Evolutionary conservation across 2,888 invertebrate species (phyloP).

Genomic region (Eilema caniola): DNA sequence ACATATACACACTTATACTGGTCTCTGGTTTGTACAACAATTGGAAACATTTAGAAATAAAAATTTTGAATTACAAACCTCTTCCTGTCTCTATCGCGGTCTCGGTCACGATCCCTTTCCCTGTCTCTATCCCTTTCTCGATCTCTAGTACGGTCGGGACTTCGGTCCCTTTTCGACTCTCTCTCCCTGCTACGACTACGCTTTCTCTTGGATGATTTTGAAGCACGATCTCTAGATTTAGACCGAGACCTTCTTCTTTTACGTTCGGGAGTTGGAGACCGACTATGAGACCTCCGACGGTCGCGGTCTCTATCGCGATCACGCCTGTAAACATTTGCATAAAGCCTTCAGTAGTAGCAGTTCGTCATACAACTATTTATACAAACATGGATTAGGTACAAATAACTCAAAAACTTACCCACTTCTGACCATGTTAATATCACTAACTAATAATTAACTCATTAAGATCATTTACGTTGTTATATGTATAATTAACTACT

Average conservation of each 20-base stretch:
- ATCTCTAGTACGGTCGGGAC: constrained; percentile 78
- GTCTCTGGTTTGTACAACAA: too few relatives aligned
- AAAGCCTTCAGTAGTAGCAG: constrained; percentile 2
- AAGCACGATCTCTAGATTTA: constrained; percentile 86
- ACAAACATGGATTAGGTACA: background rate
- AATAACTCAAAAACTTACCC: constrained; percentile 66
- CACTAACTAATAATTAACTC: constrained; percentile 35
- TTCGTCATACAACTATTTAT: background rate
- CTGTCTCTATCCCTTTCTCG: constrained; percentile 58
- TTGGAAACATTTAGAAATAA: background rate
- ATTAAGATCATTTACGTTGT: constrained; percentile 25
- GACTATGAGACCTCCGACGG: constrained; percentile 87
- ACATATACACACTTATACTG: too few relatives aligned
- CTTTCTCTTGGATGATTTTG: constrained; percentile 88
- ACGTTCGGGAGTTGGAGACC: constrained; percentile 87
- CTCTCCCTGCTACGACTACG: constrained; percentile 90
- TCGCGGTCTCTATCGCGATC: constrained; percentile 80
- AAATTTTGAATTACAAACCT: constrained; percentile 23
- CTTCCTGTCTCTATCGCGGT: constrained; percentile 43
- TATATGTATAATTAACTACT: constrained; percentile 15
- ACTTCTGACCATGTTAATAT: constrained; percentile 72
- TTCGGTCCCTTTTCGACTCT: constrained; percentile 86
- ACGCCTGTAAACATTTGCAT: constrained; percentile 63
- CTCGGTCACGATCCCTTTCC: constrained; percentile 52
- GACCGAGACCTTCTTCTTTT: constrained; percentile 86